A percentile compares a stretch with the other conserved stretches of the same genome.
Conservation (phyloP, 2,888 invertebrate species). For the Sinelater perroti region DNA sequence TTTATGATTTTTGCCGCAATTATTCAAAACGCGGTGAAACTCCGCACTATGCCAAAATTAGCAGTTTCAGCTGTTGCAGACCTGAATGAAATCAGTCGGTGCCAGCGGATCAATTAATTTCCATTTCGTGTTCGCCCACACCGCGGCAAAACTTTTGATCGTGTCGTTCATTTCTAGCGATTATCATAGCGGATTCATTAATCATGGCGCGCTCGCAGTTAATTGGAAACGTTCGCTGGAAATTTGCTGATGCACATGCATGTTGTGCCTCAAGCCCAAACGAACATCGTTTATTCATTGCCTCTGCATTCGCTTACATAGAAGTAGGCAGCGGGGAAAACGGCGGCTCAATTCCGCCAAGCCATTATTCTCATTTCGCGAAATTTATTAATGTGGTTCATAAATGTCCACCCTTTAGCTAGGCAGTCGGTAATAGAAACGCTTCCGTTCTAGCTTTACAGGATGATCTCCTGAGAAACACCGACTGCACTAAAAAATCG, state of each 20-base stretch:
- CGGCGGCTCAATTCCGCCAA: neutral
- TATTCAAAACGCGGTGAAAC: too few relatives aligned
- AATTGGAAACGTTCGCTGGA: slow-evolving; percentile 30
- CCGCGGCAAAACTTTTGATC: slow-evolving; percentile 17
- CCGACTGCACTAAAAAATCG: too few relatives aligned
- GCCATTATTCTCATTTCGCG: neutral
- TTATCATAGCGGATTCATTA: slow-evolving; percentile 20
- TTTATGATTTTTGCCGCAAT: too few relatives aligned
- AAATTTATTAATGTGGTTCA: neutral
- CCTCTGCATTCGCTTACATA: neutral
- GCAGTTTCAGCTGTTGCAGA: too few relatives aligned
- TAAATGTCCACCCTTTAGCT: neutral
- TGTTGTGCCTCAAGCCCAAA: slow-evolving; percentile 3
- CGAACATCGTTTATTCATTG: slow-evolving; percentile 3
- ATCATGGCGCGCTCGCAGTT: slow-evolving; percentile 27
- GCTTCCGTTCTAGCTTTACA: neutral
- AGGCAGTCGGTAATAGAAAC: neutral
- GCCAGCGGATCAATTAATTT: slow-evolving; percentile 25
- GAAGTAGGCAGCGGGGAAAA: neutral
- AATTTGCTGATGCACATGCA: slow-evolving; percentile 19
- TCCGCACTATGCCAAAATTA: too few relatives aligned
- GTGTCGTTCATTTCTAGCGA: slow-evolving; percentile 20
- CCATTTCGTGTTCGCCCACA: slow-evolving; percentile 18
- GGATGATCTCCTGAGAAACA: too few relatives aligned
- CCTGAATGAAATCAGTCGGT: slow-evolving; percentile 7